Percentiles rank a stretch among this genome's conserved stretches.
Evolutionary conservation across 2,797 vertebrate species (phyloP).

Genomic region (Takifugu rubripes): DNA sequence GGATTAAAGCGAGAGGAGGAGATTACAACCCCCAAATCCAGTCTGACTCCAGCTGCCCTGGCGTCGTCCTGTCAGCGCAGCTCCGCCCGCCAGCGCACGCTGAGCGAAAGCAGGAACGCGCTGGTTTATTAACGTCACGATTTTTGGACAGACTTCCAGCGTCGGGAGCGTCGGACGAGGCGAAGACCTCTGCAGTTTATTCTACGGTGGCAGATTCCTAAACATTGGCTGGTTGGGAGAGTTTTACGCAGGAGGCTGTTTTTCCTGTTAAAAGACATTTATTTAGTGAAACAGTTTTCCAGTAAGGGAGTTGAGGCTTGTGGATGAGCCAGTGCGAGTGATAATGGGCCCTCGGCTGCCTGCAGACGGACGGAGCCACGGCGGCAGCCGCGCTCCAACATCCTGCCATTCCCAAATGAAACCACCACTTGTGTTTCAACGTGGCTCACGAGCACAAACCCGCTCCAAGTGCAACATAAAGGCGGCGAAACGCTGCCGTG

Average conservation of each 20-base stretch:
- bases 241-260: slow-evolving; percentile 30
- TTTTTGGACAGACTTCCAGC: slow-evolving; percentile 22
- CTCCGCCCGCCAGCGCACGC: slow-evolving; percentile 24
- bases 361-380: neutral
- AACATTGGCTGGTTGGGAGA: neutral
- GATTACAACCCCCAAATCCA: slow-evolving; percentile 52
- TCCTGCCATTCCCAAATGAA: slow-evolving; percentile 22
- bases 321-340: slow-evolving; percentile 1
- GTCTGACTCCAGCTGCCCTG: slow-evolving; percentile 26
- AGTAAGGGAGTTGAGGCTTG: slow-evolving; percentile 7
- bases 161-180: neutral
- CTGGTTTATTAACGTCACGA: slow-evolving; percentile 20
- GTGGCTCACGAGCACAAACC: slow-evolving; percentile 14
- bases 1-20: slow-evolving; percentile 40
- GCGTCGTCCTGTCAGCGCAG: slow-evolving; percentile 30
- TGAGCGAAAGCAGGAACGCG: slow-evolving; percentile 5
- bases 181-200: neutral
- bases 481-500: slow-evolving; percentile 21
- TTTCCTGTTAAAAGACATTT: slow-evolving; percentile 32
- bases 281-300: slow-evolving; percentile 24
- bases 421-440: slow-evolving; percentile 20
- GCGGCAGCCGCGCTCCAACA: slow-evolving; percentile 20
- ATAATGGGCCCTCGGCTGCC: slow-evolving; percentile 22
- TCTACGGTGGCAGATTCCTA: slow-evolving; percentile 11
- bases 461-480: slow-evolving; percentile 23